Evolutionary conservation across 2,888 invertebrate species (phyloP), one percentile per base, ranked within the genome.

Genomic region (Oscheius sp.): DNA sequence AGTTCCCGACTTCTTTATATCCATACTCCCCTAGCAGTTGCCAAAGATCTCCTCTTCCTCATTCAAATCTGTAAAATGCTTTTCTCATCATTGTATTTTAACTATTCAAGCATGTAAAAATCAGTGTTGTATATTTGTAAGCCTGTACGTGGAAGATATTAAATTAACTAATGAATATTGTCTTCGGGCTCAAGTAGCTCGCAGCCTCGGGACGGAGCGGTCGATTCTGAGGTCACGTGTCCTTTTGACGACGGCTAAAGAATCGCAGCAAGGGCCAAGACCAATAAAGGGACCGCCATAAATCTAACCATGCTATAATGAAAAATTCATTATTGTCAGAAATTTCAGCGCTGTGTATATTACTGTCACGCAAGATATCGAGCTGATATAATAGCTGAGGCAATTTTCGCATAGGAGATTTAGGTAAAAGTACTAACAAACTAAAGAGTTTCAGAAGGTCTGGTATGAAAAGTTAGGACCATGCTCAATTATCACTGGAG

Each of bases 161-260:
- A 37, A 60, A 29, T 33, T 60, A 60, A 60, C n/a, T 35, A 37
- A 63, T 48, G 48, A 50, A 63, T 48, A 63, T 63, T 48, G 48
- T 63, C 60, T 60, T 60, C 42, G 42, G 42, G 60, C 63, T 63
- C 63, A 63, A 63, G 63, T 63, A 50, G 47, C 48, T 63, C 48
- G 63, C 63, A 63, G 9, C 48, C 32, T 32, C 29, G n/a, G 48
- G 63, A 37, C 55, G 53, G 55, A 32, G 51, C 66, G 35, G 42
- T 68, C 68, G 55, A 68, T 53, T 55, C 55, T 9, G 42, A 68
- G 68, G 68, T 68, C 68, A 68, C 55, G 68, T 53, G 68, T 35
- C 55, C 68, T 68, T 68, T 68, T 35, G 55, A 68, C 68, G 68
- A 68, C 53, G 35, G 68, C 68, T 32, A 33, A 35, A 37, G 21